Percentiles rank a stretch among this genome's conserved stretches.
Evolutionary conservation across 2,888 invertebrate species (phyloP).

Genomic region (Protophormia terraenovae): DNA sequence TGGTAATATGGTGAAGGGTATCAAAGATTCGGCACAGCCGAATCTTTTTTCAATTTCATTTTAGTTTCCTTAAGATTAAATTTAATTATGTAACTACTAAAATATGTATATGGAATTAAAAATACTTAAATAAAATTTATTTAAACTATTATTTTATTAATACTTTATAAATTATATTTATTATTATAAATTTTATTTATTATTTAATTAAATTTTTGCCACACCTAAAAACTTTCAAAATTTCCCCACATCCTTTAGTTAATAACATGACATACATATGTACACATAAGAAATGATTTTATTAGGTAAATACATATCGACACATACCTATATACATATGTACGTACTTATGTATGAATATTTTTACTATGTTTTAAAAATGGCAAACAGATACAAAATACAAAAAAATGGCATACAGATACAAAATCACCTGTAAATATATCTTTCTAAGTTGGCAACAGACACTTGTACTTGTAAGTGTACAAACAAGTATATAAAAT

Average conservation of each 20-base stretch:
- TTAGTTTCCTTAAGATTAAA: no score
- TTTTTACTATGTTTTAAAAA: no score
- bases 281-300: no score
- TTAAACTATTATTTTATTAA: neutral
- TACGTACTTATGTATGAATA: no score
- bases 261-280: slow-evolving; percentile 2
- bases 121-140: no score
- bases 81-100: no score
- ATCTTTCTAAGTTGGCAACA: slow-evolving; percentile 26
- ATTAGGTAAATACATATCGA: neutral
- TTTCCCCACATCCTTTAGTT: slow-evolving; percentile 55
- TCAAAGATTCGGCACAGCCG: no score
- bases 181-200: neutral
- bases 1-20: no score
- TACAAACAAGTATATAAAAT: neutral
- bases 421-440: slow-evolving; percentile 1
- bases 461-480: neutral
- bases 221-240: slow-evolving; percentile 38
- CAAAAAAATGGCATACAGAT: neutral
- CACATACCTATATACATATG: no score
- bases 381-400: no score
- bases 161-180: neutral
- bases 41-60: no score
- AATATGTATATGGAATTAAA: no score
- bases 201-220: slow-evolving; percentile 7